phyloP scores from a whole-genome alignment of 2,797 vertebrate genomes.

The Pteronotus mesoamericanus region DNA sequence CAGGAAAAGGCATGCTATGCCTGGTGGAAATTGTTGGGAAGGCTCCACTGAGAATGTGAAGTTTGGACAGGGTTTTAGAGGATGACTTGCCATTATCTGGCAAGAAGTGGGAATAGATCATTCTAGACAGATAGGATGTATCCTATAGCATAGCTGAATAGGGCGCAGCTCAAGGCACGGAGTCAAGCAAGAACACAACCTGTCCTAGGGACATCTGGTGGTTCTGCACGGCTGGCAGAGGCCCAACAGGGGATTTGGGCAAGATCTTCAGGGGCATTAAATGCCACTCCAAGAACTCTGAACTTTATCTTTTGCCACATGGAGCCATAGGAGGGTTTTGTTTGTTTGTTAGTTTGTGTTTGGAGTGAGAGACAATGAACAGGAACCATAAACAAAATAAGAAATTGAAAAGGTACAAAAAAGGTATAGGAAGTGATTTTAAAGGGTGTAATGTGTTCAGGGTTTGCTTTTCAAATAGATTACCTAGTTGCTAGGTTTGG shows the following conservation, averaged over 20 bases:
- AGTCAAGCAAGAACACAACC: background rate
- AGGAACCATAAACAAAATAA: background rate
- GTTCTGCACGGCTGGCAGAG: background rate
- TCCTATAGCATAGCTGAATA: background rate
- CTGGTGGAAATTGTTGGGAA: background rate
- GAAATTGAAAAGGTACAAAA: background rate
- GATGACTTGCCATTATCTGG: background rate
- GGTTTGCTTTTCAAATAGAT: constrained; percentile 32
- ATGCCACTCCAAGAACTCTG: background rate
- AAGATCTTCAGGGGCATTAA: background rate
- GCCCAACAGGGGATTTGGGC: background rate
- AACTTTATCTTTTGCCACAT: background rate
- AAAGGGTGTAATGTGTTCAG: background rate
- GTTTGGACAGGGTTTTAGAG: background rate
- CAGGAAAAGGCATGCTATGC: background rate
- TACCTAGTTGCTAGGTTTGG: background rate
- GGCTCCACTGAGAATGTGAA: background rate
- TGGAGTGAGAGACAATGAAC: background rate
- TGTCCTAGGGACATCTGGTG: background rate
- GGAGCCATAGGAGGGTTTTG: background rate
- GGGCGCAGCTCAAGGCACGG: background rate
- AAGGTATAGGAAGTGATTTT: background rate
- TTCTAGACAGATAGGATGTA: background rate
- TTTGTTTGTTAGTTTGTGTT: constrained; percentile 18
- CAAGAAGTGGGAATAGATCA: background rate